Evolutionary conservation across 2,113 vertebrate genomes (phyloP).

Genomic region (Amphiprion percula): DNA sequence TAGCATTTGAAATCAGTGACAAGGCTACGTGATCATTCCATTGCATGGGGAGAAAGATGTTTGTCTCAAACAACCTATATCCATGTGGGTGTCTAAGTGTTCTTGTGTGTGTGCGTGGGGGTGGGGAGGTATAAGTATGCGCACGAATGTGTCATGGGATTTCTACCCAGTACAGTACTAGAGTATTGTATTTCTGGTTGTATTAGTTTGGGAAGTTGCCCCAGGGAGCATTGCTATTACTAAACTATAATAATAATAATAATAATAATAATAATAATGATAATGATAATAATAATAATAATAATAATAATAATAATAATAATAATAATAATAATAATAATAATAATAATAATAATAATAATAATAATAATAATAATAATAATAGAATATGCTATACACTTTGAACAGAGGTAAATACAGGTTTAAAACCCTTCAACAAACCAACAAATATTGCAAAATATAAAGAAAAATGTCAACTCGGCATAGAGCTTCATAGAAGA

Average conservation of each 20-base stretch:
- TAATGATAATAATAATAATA: background rate
- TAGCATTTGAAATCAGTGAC: constrained; percentile 16
- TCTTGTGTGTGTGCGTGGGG: background rate
- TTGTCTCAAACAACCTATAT: constrained; percentile 9
- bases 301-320: background rate
- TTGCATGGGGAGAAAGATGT: constrained; percentile 19
- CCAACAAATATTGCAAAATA: constrained; percentile 18
- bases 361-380: background rate
- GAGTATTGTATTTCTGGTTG: background rate
- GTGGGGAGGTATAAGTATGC: too few species aligned
- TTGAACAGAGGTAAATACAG: constrained; percentile 19
- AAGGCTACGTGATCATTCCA: constrained; percentile 28
- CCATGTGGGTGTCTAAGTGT: constrained; percentile 16
- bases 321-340: background rate
- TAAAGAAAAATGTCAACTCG: constrained; percentile 26
- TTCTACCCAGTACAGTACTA: background rate
- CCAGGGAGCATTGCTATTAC: background rate
- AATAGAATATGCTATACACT: constrained; percentile 2
- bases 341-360: too few species aligned
- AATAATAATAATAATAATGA: background rate
- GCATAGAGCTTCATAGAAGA: constrained; percentile 7
- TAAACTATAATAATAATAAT: background rate
- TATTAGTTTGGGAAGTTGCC: background rate
- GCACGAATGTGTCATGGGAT: background rate
- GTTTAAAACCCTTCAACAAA: constrained; percentile 26